These are phyloP conservation scores for Fratercula arctica DNA, from an alignment of 2,797 vertebrate genomes.

Conservation along the genomic window DNA sequence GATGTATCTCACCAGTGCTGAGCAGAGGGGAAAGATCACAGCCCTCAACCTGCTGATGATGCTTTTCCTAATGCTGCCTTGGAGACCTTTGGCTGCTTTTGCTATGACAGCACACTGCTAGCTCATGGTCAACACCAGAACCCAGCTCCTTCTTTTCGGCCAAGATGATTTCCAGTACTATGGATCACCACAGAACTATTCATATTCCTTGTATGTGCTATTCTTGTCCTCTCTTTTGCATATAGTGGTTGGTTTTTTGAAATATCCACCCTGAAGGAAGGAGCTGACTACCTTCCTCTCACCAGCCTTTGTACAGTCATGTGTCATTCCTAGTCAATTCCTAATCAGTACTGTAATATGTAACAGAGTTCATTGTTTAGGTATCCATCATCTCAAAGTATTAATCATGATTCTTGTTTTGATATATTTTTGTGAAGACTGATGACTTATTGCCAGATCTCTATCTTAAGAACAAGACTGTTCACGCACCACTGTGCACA, in stretches of 20 bases:
- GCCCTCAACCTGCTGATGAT: not conserved
- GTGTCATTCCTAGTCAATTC: not conserved
- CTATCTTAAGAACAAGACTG: not conserved
- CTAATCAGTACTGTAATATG: not conserved
- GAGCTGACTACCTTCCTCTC: not conserved
- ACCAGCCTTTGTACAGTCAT: not conserved
- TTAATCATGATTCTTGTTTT: not conserved
- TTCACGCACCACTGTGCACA: not conserved
- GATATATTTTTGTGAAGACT: not conserved
- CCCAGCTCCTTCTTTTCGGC: not conserved
- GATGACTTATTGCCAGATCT: not conserved
- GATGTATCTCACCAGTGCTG: not conserved
- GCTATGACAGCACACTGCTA: not conserved
- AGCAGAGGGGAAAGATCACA: not conserved
- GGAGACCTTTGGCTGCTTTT: not conserved
- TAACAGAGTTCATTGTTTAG: not conserved
- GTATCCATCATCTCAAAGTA: not conserved
- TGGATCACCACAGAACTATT: not conserved
- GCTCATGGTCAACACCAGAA: not conserved
- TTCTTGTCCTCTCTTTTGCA: not conserved
- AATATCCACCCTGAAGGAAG: not conserved
- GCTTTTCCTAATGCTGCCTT: not conserved
- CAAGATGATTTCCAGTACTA: not conserved
- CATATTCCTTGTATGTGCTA: not conserved
- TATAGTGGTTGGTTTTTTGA: rapidly evolving